phyloP scores from a whole-genome alignment of 23 tunicate genomes.

The Halocynthia aurantium region DNA sequence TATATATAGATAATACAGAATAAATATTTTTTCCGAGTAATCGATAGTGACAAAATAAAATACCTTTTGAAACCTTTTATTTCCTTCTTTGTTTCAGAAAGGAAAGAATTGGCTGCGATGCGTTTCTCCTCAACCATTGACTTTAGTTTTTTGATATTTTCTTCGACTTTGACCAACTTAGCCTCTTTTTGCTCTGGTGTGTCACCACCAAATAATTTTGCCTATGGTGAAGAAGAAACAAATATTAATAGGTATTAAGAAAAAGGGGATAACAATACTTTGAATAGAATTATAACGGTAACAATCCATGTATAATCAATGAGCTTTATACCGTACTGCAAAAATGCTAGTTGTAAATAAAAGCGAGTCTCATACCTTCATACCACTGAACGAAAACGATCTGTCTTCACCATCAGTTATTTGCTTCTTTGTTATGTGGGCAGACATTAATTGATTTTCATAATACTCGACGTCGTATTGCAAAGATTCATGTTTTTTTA shows the following conservation, averaged over 20 bases:
- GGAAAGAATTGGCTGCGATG: neutral
- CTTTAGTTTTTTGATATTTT: constrained; percentile 36
- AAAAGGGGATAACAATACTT: too few relatives aligned
- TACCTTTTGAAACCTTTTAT: neutral
- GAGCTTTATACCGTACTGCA: too few relatives aligned
- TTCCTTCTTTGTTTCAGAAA: constrained; percentile 8
- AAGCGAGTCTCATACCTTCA: constrained; percentile 7
- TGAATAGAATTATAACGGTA: too few relatives aligned
- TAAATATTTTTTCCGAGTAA: neutral
- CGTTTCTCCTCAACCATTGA: constrained; percentile 15
- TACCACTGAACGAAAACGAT: constrained; percentile 57
- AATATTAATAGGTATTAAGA: too few relatives aligned
- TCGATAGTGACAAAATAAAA: neutral
- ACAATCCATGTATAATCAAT: too few relatives aligned
- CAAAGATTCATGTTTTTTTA: constrained; percentile 77
- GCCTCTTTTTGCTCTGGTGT: constrained; percentile 55
- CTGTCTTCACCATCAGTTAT: constrained; percentile 42
- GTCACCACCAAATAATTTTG: constrained; percentile 69
- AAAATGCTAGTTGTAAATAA: too few relatives aligned
- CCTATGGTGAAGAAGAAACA: constrained; percentile 5
- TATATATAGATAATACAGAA: neutral
- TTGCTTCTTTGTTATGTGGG: constrained; percentile 57
- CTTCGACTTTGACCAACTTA: constrained; percentile 59
- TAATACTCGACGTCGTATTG: constrained; percentile 88
- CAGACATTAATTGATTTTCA: constrained; percentile 44